Conservation (phyloP, 2,888 invertebrate genomes). For the Dicycla oo region DNA sequence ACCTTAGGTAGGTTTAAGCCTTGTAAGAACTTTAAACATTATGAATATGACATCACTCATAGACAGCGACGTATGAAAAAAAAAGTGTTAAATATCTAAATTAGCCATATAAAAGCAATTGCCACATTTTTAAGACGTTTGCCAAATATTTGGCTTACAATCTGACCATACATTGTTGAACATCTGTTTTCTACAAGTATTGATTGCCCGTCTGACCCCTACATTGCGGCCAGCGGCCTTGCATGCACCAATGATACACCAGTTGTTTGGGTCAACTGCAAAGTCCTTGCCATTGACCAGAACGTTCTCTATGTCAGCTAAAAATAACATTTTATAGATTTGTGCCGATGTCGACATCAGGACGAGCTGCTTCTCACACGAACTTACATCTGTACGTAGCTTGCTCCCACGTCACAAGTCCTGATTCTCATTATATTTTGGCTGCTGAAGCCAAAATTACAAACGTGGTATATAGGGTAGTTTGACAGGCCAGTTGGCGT, state of each 20-base stretch:
- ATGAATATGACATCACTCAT: too few relatives aligned
- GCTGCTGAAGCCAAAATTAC: too few relatives aligned
- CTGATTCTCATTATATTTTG: too few relatives aligned
- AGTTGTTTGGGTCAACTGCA: conserved; percentile 9
- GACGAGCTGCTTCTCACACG: too few relatives aligned
- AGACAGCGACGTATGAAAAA: not conserved
- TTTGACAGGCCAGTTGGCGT: too few relatives aligned
- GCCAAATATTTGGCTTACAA: conserved; percentile 14
- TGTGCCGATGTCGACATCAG: not conserved
- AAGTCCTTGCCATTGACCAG: conserved; percentile 13
- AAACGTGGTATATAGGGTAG: too few relatives aligned
- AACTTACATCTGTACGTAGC: too few relatives aligned
- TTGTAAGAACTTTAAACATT: too few relatives aligned
- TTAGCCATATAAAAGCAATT: not conserved
- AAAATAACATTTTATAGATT: not conserved
- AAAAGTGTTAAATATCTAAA: too few relatives aligned
- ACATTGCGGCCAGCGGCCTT: not conserved
- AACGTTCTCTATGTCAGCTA: not conserved
- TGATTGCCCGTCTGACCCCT: conserved; percentile 26
- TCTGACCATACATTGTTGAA: not conserved
- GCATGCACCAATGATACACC: not conserved
- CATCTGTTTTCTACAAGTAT: not conserved
- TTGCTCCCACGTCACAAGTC: too few relatives aligned
- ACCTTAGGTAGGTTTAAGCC: too few relatives aligned
- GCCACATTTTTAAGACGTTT: not conserved